Evolutionary conservation across 1,140 invertebrate species (phyloP), one percentile per base, ranked within the genome.

Genomic region (Drosophila parvula): DNA sequence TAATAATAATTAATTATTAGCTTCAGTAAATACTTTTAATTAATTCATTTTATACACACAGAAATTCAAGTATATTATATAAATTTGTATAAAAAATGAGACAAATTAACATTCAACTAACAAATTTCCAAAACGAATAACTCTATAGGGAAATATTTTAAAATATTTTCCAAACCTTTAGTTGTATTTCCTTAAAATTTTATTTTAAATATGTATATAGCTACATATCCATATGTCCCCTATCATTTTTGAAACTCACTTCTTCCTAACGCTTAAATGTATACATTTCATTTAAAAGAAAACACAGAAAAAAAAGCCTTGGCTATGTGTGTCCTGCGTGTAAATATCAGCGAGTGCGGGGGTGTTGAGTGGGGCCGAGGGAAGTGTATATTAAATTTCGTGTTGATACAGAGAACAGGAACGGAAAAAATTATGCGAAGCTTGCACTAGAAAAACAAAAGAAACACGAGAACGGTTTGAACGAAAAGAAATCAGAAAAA

Each of bases 401-500:
- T 89, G 76, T 85, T 81, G 78, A 61, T 53, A 60, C 41, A 67
- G 78, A 67, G 78, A 58, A 57, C 45, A 47, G 64, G 53, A 71
- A 60, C 59, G 70, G 60, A 59, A 73, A 67, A 81, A 50, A 76
- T 74, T 75, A 86, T 88, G 58, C 68, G 74, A 90, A 78, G 83
- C 80, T 78, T 88, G 82, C 63, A 88, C 70, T 85, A 74, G 76
- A 73, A 78, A 81, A 83, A 83, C 79, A 90, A 85, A 79, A 58
- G 55, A 62, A 68, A 84, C 28, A 61, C 75, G 61, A 82, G 68
- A 61, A 51, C 61, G 65, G 61, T 51, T 38, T 36, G 61, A 63
- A 58, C 59, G 60, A 84, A 53, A 68, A 65, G 44, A 69, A 76
- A 76, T 74, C 80, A 81, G 80, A 78, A 85, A 89, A 90, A 84